These are phyloP conservation scores for Cisticola juncidis DNA, from an alignment of 2,113 vertebrate genomes.

Conservation along the genomic window DNA sequence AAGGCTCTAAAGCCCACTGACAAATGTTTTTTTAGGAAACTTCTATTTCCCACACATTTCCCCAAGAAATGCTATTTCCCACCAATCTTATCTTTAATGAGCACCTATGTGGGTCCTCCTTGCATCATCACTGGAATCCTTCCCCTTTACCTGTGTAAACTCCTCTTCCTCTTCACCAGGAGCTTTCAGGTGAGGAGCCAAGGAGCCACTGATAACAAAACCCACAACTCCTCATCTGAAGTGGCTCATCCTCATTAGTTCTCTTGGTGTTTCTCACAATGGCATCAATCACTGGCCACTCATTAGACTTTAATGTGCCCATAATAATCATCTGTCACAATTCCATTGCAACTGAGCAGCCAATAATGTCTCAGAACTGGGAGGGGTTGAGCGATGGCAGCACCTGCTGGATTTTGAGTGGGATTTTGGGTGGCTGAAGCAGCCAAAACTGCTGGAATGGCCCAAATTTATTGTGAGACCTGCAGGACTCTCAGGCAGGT, in stretches of 20 bases:
- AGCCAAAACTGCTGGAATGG: not conserved
- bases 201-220: not conserved
- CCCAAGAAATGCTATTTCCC: not conserved
- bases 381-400: not conserved
- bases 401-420: accelerated
- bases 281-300: conserved; percentile 17
- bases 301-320: conserved; percentile 52
- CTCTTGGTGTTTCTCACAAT: conserved; percentile 10
- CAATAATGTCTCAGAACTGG: not conserved
- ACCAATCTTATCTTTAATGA: not conserved
- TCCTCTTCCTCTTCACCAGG: not conserved
- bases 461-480: not conserved
- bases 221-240: not conserved
- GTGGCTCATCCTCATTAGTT: conserved; percentile 31
- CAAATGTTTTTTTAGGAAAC: not conserved
- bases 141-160: not conserved
- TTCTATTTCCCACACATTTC: not conserved
- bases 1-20: not conserved
- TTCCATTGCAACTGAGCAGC: not conserved
- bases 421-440: not conserved
- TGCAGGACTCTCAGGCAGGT: conserved; percentile 7
- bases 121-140: not conserved
- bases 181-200: not conserved
- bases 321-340: not conserved
- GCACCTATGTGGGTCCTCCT: not conserved